Percentiles rank a stretch among this genome's conserved stretches.
These are phyloP conservation scores for Acanthurus leucopareius DNA, from an alignment of 2,797 vertebrate species.

Conservation along the genomic window DNA sequence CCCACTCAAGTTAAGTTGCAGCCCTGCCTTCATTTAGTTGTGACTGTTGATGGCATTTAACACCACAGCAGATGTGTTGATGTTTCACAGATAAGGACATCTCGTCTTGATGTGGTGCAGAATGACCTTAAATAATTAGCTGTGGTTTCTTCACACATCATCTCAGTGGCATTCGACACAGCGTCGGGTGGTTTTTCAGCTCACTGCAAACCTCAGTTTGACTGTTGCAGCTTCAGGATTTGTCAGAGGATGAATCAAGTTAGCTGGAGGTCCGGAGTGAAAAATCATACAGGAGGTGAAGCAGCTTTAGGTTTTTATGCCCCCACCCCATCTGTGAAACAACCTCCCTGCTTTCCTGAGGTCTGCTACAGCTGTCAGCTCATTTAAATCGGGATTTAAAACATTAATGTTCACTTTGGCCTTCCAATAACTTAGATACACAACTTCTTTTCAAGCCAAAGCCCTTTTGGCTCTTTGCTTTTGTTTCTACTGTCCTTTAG, in stretches of 20 bases:
- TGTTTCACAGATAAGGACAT: constrained; percentile 3
- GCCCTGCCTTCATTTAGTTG: neutral
- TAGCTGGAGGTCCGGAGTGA: constrained; percentile 5
- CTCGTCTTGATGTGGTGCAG: neutral
- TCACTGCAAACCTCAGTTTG: constrained; percentile 12
- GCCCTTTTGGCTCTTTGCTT: too few species aligned
- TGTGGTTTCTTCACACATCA: constrained; percentile 10
- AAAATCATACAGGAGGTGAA: neutral
- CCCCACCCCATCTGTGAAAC: too few species aligned
- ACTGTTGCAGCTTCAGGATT: neutral
- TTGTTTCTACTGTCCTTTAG: too few species aligned
- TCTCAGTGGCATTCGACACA: neutral
- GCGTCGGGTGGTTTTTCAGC: neutral
- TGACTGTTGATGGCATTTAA: neutral
- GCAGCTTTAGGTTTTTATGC: too few species aligned
- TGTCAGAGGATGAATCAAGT: constrained; percentile 27
- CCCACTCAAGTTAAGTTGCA: neutral
- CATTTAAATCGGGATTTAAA: too few species aligned
- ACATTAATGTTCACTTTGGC: too few species aligned
- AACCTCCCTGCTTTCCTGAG: too few species aligned
- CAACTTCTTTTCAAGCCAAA: too few species aligned
- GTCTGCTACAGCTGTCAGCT: too few species aligned
- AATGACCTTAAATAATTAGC: constrained; percentile 43
- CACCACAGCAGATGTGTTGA: neutral
- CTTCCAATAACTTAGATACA: too few species aligned